Evolutionary conservation across 2,113 vertebrate genomes (phyloP).

Genomic region (Crotalus horridus): DNA sequence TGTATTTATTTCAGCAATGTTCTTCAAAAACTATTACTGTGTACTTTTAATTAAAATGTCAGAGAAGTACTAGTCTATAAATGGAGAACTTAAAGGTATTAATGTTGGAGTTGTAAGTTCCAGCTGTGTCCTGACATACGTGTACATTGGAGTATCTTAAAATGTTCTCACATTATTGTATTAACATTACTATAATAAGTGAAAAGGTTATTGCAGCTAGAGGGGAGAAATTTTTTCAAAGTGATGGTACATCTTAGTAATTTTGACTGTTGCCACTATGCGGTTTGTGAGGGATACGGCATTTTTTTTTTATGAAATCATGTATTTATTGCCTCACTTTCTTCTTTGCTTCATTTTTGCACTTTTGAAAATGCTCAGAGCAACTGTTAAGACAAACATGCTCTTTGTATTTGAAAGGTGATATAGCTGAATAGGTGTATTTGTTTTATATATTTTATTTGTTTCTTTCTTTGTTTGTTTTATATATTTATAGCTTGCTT

Average conservation of each 20-base stretch:
- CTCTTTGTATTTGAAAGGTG: not conserved
- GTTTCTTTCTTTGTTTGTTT: too few relatives aligned
- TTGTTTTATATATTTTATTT: too few relatives aligned
- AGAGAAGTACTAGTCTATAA: not conserved
- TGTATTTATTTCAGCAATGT: not conserved
- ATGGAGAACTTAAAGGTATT: not conserved
- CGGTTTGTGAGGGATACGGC: not conserved
- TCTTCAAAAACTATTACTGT: not conserved
- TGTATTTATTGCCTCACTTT: not conserved
- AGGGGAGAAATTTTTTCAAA: not conserved
- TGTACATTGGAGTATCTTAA: not conserved
- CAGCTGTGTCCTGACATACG: not conserved
- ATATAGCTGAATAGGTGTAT: not conserved
- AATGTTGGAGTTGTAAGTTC: not conserved
- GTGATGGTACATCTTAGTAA: not conserved
- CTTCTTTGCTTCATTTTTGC: not conserved
- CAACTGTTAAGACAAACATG: not conserved
- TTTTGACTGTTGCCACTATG: not conserved
- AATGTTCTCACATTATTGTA: not conserved
- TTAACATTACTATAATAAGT: not conserved
- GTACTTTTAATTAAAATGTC: slow-evolving; percentile 14
- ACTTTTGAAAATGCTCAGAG: not conserved
- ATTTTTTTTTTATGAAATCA: not conserved
- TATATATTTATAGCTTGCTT: too few relatives aligned
- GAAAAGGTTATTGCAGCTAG: not conserved